phyloP scores from a whole-genome alignment of 2,888 invertebrate species.

The Pomacea canaliculata region DNA sequence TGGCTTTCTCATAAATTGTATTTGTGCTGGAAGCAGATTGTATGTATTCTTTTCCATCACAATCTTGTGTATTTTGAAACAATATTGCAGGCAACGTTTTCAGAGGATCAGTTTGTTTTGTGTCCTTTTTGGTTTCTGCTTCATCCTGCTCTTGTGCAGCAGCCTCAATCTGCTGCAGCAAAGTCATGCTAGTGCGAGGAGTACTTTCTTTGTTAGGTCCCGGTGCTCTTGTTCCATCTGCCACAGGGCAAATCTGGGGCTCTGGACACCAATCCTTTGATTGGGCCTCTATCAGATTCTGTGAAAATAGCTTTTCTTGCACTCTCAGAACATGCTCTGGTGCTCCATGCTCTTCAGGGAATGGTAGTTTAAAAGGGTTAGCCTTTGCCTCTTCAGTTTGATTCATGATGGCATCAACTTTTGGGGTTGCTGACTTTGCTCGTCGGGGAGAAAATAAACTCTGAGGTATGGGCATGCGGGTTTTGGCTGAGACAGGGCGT shows the following conservation, averaged over 20 bases:
- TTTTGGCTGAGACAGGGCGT: constrained; percentile 47
- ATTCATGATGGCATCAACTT: constrained; percentile 44
- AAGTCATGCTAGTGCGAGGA: constrained; percentile 2
- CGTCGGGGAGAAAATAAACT: constrained; percentile 52
- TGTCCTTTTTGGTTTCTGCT: constrained; percentile 21
- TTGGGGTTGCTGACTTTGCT: constrained; percentile 39
- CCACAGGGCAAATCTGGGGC: constrained; percentile 27
- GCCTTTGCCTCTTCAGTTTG: constrained; percentile 33
- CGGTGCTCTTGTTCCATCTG: background rate
- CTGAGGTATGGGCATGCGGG: constrained; percentile 32
- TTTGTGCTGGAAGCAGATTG: too few relatives aligned
- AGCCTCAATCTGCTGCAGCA: constrained; percentile 22
- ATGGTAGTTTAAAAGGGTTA: constrained; percentile 51
- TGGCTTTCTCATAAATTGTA: too few relatives aligned
- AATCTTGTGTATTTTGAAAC: too few relatives aligned
- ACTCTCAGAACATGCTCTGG: constrained; percentile 47
- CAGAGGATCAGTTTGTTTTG: background rate
- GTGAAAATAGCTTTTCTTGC: constrained; percentile 53
- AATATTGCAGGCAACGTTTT: too few relatives aligned
- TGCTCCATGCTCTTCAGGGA: constrained; percentile 49
- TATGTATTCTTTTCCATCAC: too few relatives aligned
- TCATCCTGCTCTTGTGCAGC: constrained; percentile 12
- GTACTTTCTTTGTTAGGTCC: background rate
- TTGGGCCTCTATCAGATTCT: constrained; percentile 23
- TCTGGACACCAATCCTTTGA: constrained; percentile 38